These are phyloP conservation scores for Megaceryle torquata DNA, from an alignment of 2,113 vertebrate species.

Conservation along the genomic window DNA sequence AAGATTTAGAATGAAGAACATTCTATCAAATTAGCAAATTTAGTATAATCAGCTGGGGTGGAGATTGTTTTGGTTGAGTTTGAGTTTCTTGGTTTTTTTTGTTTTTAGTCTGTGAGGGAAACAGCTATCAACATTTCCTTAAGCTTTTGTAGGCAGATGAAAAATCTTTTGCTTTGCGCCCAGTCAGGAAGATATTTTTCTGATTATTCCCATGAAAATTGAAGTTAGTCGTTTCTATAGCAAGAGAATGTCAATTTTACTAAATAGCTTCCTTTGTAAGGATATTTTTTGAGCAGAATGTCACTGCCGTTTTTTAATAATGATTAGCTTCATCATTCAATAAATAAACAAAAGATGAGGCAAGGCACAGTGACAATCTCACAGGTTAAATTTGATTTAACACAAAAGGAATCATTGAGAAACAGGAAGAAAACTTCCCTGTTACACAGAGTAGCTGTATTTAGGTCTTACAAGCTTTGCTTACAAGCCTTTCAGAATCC, in stretches of 20 bases:
- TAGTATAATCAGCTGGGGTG: neutral
- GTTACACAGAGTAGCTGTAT: neutral
- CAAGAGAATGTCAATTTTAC: neutral
- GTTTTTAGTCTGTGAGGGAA: neutral
- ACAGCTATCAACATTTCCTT: neutral
- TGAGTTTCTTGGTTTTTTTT: too few relatives aligned
- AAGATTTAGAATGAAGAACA: neutral
- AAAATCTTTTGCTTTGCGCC: neutral
- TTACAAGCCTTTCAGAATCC: neutral
- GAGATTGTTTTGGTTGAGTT: neutral
- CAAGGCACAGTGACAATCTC: neutral
- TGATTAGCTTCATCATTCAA: neutral
- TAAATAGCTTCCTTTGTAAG: neutral
- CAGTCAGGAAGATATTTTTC: neutral
- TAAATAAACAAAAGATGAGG: neutral
- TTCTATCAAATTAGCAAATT: neutral
- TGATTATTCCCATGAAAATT: neutral
- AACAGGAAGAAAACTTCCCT: neutral
- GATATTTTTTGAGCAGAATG: neutral
- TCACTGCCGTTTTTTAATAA: neutral
- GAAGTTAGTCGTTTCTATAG: neutral
- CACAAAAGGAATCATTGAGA: neutral
- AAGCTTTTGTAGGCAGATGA: neutral
- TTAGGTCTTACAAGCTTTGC: neutral
- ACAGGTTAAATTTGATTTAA: neutral